Evolutionary conservation across 2,113 vertebrate species (phyloP).

Genomic region (Xenus cinereus): DNA sequence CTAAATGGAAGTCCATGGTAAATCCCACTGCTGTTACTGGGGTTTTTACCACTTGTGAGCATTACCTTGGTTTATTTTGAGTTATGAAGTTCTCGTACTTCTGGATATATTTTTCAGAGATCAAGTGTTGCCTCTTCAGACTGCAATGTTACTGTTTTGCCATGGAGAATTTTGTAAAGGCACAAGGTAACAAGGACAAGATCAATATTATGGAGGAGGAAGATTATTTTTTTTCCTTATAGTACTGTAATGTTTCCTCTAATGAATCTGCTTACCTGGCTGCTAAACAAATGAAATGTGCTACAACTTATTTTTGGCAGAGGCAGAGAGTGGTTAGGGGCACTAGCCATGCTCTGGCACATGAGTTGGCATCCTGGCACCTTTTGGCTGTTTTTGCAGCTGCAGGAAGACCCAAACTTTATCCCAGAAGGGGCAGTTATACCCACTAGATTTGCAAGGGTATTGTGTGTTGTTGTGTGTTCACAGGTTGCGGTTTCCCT

Average conservation of each 20-base stretch:
- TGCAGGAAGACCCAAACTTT: neutral
- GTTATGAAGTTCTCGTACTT: neutral
- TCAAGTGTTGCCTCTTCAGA: neutral
- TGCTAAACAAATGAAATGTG: neutral
- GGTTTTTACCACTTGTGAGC: neutral
- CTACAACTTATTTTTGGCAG: neutral
- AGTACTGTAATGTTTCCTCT: neutral
- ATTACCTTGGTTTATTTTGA: neutral
- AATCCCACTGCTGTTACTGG: neutral
- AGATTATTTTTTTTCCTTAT: neutral
- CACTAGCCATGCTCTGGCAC: neutral
- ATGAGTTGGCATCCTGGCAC: neutral
- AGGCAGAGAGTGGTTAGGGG: neutral
- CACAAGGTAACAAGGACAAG: neutral
- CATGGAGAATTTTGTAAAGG: neutral
- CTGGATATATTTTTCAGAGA: neutral
- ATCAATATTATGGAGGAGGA: neutral
- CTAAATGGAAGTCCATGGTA: fast-evolving
- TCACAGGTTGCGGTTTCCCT: no score
- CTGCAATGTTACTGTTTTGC: neutral
- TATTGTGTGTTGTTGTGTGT: neutral
- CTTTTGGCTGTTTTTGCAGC: neutral
- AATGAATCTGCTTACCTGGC: neutral
- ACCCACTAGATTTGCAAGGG: neutral
- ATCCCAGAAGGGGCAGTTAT: neutral